Evolutionary conservation across 2,888 invertebrate species (phyloP), one percentile per base, ranked within the genome.

Genomic region (Acleris cristana): DNA sequence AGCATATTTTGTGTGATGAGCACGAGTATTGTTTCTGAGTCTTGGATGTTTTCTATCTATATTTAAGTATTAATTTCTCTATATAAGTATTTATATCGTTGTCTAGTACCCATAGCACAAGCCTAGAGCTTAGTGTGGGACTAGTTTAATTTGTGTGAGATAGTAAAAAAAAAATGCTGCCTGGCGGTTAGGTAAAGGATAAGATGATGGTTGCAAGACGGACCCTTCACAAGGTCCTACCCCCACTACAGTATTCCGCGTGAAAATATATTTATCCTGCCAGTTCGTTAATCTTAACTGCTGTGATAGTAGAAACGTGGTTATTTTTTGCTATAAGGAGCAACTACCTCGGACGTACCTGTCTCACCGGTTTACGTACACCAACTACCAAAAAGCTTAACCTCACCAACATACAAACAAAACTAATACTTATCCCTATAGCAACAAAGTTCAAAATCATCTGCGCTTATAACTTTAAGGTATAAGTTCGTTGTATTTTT

Each of bases 321-420:
- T 83, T 84, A 81, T 85, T 87, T 86, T 87, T 89, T 85, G 84
- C 87, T 83, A 84, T 80, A 77, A 83, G 79, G 83, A 84, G 81
- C 83, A 80, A 80, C 82, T 76, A 77, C 76, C 73, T 74, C 79
- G 71, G 87, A 84, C 84, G 87, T 10, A 34, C 34, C 10, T 10
- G 34, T 34, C 86, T 81, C 84, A 89, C 89, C 89, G 89, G 89
- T 89, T 89, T 80, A 61, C 45, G 5, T 21, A 3, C 0, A 26
- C 40, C 56, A 63, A 26, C 51, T 65, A 61, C 45, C 68, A 79
- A 87, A 83, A 57, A 73, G 40, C 74, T 49, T 70, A 77, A 72
- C 65, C 30, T 63, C 16, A 5, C 23, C 52, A 10, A 5, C 3
- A 5, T 1, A 10, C 55, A 71, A 49, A n/a, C 19, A 2, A 80